phyloP scores from a whole-genome alignment of 2,113 vertebrate species.

The Pelobates fuscus region DNA sequence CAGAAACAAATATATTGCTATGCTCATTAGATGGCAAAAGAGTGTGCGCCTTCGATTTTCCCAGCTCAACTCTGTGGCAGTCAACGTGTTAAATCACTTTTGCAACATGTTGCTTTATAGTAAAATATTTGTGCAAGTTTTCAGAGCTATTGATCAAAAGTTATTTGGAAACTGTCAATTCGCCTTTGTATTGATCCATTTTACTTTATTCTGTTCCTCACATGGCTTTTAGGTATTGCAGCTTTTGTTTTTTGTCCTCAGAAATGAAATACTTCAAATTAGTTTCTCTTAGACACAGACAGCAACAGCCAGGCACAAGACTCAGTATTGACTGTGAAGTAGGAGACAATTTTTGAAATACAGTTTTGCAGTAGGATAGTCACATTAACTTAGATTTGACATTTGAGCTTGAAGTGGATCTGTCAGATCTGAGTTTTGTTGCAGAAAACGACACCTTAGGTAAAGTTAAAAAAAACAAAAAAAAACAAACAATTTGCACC shows the following conservation, averaged over 20 bases:
- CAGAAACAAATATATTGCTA: background rate
- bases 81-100: background rate
- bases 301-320: background rate
- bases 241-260: background rate
- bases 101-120: background rate
- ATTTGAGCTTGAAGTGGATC: too few species aligned
- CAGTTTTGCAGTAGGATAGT: too few species aligned
- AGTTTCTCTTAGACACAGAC: background rate
- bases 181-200: background rate
- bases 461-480: too few species aligned
- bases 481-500: too few species aligned
- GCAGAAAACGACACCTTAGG: too few species aligned
- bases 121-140: background rate
- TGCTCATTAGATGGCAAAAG: background rate
- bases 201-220: constrained; percentile 7
- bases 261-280: background rate
- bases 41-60: too few species aligned
- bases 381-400: too few species aligned
- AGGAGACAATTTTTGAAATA: background rate
- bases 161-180: background rate
- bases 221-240: background rate
- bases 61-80: background rate
- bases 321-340: background rate
- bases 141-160: background rate
- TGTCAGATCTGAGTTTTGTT: too few species aligned